A percentile compares a stretch with the other conserved stretches of the same genome.
phyloP scores from a whole-genome alignment of 2,888 invertebrate genomes.

The Patella pellucida region DNA sequence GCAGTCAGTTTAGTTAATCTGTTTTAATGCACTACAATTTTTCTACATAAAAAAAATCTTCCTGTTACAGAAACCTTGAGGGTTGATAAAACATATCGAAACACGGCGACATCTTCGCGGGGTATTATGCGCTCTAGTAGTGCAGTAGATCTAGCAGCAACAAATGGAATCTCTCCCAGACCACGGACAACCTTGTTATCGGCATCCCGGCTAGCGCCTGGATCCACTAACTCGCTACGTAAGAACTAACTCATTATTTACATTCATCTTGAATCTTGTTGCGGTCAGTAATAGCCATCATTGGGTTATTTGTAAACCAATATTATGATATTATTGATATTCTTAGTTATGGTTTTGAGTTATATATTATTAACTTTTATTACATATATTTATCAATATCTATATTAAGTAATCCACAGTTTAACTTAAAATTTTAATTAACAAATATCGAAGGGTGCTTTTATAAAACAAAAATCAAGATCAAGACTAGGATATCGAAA shows the following conservation, averaged over 20 bases:
- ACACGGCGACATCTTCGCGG: background rate
- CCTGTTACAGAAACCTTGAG: background rate
- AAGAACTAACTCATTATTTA: constrained; percentile 37
- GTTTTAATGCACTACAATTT: constrained; percentile 6
- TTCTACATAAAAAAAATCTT: background rate
- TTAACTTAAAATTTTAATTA: too few relatives aligned
- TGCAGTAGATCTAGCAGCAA: constrained; percentile 83
- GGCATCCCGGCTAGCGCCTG: constrained; percentile 77
- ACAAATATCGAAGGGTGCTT: too few relatives aligned
- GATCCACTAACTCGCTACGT: constrained; percentile 71
- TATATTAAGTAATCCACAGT: too few relatives aligned
- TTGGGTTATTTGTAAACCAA: too few relatives aligned
- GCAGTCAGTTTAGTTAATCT: background rate
- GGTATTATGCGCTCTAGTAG: constrained; percentile 82
- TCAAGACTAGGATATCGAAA: too few relatives aligned
- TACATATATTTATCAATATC: too few relatives aligned
- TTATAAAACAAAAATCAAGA: too few relatives aligned
- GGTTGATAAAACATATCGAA: background rate
- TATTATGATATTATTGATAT: too few relatives aligned
- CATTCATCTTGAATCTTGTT: too few relatives aligned
- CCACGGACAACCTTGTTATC: constrained; percentile 43
- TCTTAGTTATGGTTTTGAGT: too few relatives aligned
- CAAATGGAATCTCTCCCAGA: constrained; percentile 36
- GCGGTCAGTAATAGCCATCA: too few relatives aligned
- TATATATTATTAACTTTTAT: too few relatives aligned